phyloP scores from a whole-genome alignment of 1,140 invertebrate species.

The Acromyrmex echinatior region DNA sequence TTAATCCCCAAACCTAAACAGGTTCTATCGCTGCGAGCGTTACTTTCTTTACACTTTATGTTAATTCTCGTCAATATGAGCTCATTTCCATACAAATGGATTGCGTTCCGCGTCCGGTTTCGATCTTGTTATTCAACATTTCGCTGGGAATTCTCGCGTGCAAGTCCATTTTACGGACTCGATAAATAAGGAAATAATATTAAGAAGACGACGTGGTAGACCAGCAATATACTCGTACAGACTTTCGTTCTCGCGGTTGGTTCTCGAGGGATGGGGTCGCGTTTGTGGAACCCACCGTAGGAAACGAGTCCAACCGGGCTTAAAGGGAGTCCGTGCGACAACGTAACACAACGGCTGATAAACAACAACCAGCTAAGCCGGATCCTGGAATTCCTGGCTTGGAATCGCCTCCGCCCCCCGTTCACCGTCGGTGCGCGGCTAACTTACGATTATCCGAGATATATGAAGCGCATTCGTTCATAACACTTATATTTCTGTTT shows the following conservation, averaged over 20 bases:
- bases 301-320: slow-evolving; percentile 57
- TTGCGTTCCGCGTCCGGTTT: background rate
- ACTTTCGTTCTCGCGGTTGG: slow-evolving; percentile 35
- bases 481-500: slow-evolving; percentile 18
- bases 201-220: background rate
- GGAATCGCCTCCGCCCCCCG: slow-evolving; percentile 18
- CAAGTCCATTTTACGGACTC: background rate
- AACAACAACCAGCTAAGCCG: slow-evolving; percentile 62
- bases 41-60: background rate
- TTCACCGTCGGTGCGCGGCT: slow-evolving; percentile 6
- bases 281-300: slow-evolving; percentile 40
- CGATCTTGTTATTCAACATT: slow-evolving; percentile 1
- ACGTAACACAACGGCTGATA: slow-evolving; percentile 45
- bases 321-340: slow-evolving; percentile 16
- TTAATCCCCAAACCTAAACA: background rate
- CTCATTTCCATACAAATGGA: slow-evolving; percentile 19
- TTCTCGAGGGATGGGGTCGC: background rate
- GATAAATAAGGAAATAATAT: slow-evolving; percentile 42
- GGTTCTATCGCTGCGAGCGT: background rate
- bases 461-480: slow-evolving; percentile 70
- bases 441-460: slow-evolving; percentile 78
- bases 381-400: slow-evolving; percentile 15
- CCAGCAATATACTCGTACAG: background rate
- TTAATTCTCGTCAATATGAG: background rate
- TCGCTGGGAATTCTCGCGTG: slow-evolving; percentile 7